Evolutionary conservation across 2,113 vertebrate genomes (phyloP), one percentile per base, ranked within the genome.

Genomic region (Oncorhynchus clarkii): DNA sequence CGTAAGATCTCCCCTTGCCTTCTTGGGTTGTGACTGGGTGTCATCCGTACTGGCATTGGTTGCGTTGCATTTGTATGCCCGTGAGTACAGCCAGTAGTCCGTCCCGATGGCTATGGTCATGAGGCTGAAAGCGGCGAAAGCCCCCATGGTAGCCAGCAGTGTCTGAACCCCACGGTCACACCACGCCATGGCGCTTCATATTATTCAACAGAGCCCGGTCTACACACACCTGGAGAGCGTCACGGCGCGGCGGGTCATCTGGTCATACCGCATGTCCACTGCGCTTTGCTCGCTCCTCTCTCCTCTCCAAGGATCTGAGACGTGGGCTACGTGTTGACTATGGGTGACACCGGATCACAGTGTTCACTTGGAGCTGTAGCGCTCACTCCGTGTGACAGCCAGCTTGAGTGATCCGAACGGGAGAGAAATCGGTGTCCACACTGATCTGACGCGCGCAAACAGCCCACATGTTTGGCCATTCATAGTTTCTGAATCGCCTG

Each of bases 31-130:
- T 26, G 92, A 81, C 82, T 93, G 94, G 76, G 87, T 82, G 20
- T 95, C 95, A 79, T 98, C 97, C 82, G 93, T 70, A 73, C 93
- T 95, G 82, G 92, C 87, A 90, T 98, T 98, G 91, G 96, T 98
- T 79, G 90, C 91, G 92, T 98, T 98, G 91, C 97, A 98, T 89
- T 97, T 95, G 90, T 96, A 94, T 69, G 96, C 96, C 88, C 96
- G 94, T 75, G 96, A 97, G 90, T 99, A 98, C 22, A 99, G 96
- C 97, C 97, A 98, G 93, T 98, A 98, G 93, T 98, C 96, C 86
- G 97, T 98, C 81, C 97, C 97, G 84, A 99, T 95, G 86, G 97
- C 96, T 90, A 99, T 98, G 92, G 95, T 95, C 97, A 99, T 99
- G 82, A 99, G 95, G 90, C 97, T 96, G 92, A 99, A 99, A 81